Evolutionary conservation across 2,113 vertebrate species (phyloP).

Genomic region (Gobiocypris rarus): DNA sequence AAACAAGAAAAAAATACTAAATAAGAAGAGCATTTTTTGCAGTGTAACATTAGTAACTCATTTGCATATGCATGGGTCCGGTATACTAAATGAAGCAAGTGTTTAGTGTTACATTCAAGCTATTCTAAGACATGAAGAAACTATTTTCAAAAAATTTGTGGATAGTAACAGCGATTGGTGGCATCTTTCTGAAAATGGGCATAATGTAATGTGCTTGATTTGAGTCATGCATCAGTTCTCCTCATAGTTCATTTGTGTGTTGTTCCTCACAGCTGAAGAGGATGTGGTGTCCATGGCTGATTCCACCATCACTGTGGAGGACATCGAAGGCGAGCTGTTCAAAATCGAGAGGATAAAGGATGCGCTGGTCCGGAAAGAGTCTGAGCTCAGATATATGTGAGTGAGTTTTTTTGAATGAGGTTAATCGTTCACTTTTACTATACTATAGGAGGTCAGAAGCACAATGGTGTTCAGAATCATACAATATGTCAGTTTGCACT

Average conservation of each 20-base stretch:
- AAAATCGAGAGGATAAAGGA: slow-evolving; percentile 83
- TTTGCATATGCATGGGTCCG: no score
- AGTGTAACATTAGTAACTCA: no score
- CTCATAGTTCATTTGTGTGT: not conserved
- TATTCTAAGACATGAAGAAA: not conserved
- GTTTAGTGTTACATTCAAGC: no score
- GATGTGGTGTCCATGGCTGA: slow-evolving; percentile 82
- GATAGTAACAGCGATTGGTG: no score
- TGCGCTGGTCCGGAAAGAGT: slow-evolving; percentile 80
- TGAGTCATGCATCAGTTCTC: not conserved
- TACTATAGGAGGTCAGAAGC: not conserved
- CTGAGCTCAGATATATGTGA: slow-evolving; percentile 85
- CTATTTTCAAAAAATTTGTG: no score
- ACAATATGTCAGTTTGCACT: no score
- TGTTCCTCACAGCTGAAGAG: slow-evolving; percentile 62
- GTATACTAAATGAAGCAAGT: no score
- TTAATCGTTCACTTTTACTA: not conserved
- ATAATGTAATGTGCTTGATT: not conserved
- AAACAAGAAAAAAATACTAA: no score
- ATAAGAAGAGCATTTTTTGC: no score
- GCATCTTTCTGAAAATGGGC: not conserved
- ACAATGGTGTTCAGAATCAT: no score
- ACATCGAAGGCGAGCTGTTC: slow-evolving; percentile 82
- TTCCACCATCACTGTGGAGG: slow-evolving; percentile 77
- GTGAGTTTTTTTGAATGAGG: not conserved